Conservation (phyloP, 2,797 vertebrate species). For the Todus mexicanus region DNA sequence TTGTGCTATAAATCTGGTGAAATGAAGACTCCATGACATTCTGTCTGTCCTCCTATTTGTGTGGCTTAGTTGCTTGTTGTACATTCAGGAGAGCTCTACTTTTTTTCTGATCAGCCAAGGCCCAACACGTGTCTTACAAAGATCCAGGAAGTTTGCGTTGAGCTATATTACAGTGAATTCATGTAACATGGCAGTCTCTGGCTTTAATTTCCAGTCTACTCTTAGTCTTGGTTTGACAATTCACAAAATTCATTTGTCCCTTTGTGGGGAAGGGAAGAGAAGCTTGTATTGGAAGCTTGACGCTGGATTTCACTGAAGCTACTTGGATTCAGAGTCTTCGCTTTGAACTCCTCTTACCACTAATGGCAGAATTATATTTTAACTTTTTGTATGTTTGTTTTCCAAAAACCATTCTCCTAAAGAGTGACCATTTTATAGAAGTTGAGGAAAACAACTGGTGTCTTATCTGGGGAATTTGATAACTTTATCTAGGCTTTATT, state of each 20-base stretch:
- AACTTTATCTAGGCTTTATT: not conserved
- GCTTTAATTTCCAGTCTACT: not conserved
- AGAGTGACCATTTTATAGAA: not conserved
- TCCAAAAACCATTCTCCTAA: not conserved
- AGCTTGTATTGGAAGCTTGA: not conserved
- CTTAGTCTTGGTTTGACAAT: not conserved
- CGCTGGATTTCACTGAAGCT: not conserved
- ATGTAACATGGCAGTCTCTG: not conserved
- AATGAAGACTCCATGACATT: not conserved
- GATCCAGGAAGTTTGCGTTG: not conserved
- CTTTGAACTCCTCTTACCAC: not conserved
- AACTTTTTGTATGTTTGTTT: not conserved
- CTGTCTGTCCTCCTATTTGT: not conserved
- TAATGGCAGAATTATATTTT: not conserved
- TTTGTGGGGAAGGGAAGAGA: not conserved
- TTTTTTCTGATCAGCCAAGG: not conserved
- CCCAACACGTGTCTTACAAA: not conserved
- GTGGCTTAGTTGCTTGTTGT: not conserved
- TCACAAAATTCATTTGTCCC: not conserved
- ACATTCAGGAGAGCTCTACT: not conserved
- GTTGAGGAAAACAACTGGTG: not conserved
- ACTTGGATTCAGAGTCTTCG: not conserved
- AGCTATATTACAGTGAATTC: not conserved
- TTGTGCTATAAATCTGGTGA: not conserved
- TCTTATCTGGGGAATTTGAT: not conserved